Evolutionary conservation across 2,888 invertebrate genomes (phyloP).

Genomic region (Pseudanteris insignis): DNA sequence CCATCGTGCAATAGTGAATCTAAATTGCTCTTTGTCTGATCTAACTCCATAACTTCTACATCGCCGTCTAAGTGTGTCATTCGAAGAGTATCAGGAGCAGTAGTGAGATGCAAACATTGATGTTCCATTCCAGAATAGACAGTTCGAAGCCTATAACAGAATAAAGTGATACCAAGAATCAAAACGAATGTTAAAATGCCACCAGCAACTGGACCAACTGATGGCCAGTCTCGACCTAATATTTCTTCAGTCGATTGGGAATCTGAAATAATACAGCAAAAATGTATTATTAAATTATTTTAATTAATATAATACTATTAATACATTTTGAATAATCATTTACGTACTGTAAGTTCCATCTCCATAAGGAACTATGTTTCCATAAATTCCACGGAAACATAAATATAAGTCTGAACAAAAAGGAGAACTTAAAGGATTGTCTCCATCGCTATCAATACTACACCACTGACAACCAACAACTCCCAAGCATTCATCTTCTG

Average conservation of each 20-base stretch:
- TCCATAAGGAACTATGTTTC: slow-evolving; percentile 84
- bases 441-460: slow-evolving; percentile 79
- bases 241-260: slow-evolving; percentile 62
- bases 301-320: no score
- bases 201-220: slow-evolving; percentile 87
- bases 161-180: slow-evolving; percentile 82
- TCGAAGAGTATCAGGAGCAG: slow-evolving; percentile 72
- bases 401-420: slow-evolving; percentile 83
- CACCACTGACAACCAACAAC: slow-evolving; percentile 94
- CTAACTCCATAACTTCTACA: slow-evolving; percentile 67
- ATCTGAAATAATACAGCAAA: slow-evolving; percentile 53
- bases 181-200: slow-evolving; percentile 84
- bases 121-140: slow-evolving; percentile 69
- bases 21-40: slow-evolving; percentile 66
- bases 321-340: no score
- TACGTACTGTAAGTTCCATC: slow-evolving; percentile 71
- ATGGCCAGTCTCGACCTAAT: slow-evolving; percentile 67
- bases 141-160: slow-evolving; percentile 78
- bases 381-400: slow-evolving; percentile 88
- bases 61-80: slow-evolving; percentile 80
- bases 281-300: no score
- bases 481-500: slow-evolving; percentile 74
- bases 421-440: slow-evolving; percentile 73
- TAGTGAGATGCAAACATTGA: slow-evolving; percentile 66
- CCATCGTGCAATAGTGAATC: slow-evolving; percentile 75